Evolutionary conservation across 2,113 vertebrate species (phyloP).

Genomic region (Hyperopisus bebe): DNA sequence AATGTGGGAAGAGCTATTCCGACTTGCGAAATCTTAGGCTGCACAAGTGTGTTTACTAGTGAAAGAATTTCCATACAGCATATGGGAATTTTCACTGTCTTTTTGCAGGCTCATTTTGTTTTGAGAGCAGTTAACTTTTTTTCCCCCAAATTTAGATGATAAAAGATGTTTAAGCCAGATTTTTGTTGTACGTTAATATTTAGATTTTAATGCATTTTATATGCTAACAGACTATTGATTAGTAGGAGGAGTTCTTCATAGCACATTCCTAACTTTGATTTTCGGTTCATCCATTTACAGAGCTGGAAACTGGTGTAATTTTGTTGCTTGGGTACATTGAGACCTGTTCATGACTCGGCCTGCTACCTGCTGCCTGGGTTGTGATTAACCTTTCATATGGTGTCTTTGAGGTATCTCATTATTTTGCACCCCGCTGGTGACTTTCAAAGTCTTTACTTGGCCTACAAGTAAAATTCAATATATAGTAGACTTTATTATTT

Average conservation of each 20-base stretch:
- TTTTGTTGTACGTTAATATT: background rate
- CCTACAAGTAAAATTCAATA: background rate
- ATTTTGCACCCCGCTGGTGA: background rate
- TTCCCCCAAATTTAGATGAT: background rate
- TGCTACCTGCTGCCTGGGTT: background rate
- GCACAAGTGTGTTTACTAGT: constrained; percentile 19
- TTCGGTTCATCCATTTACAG: background rate
- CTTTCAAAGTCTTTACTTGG: background rate
- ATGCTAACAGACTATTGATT: background rate
- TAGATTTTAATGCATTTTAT: background rate
- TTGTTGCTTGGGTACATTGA: background rate
- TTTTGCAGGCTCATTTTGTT: background rate
- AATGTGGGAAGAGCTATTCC: constrained; percentile 21
- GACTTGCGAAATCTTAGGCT: constrained; percentile 16
- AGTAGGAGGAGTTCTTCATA: background rate
- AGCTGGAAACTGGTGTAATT: background rate
- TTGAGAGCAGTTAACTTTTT: background rate
- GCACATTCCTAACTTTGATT: background rate
- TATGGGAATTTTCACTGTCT: background rate
- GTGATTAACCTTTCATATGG: background rate
- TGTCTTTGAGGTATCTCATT: background rate
- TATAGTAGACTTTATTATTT: too few species aligned
- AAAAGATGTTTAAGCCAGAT: background rate
- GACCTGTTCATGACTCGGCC: background rate
- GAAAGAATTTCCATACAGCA: background rate